These are phyloP conservation scores for Antigone vipio DNA, from an alignment of 2,113 vertebrate genomes.

Conservation along the genomic window DNA sequence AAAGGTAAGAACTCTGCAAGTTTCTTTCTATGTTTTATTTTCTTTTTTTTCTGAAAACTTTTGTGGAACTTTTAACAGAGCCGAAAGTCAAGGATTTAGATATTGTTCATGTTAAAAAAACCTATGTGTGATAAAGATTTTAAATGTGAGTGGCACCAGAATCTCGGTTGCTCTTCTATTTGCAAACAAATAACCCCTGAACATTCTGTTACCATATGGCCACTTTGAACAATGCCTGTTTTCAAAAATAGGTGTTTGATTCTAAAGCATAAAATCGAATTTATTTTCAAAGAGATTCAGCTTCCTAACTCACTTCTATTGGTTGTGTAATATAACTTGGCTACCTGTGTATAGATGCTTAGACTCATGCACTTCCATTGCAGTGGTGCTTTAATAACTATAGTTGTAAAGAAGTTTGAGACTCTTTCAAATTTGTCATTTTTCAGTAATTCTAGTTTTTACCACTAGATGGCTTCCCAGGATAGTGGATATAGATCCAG, in stretches of 20 bases:
- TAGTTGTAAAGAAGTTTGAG: neutral
- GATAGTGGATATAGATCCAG: constrained; percentile 21
- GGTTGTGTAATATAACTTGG: neutral
- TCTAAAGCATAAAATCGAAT: neutral
- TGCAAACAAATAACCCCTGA: neutral
- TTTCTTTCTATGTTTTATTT: neutral
- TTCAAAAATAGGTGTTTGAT: neutral
- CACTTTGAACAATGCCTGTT: neutral
- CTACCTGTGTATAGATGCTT: neutral
- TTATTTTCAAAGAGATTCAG: neutral
- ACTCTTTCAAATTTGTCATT: neutral
- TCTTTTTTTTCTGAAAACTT: neutral
- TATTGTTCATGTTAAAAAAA: neutral
- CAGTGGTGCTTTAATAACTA: neutral
- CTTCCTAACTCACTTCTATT: neutral
- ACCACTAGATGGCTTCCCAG: constrained; percentile 74
- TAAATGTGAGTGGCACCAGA: neutral
- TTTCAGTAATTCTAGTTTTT: neutral
- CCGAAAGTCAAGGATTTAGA: neutral
- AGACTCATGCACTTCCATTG: neutral
- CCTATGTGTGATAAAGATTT: neutral
- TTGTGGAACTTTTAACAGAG: neutral
- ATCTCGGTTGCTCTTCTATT: neutral
- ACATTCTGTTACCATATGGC: neutral
- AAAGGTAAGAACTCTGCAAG: neutral